Percentiles rank a stretch among this genome's conserved stretches.
phyloP scores from a whole-genome alignment of 2,888 invertebrate genomes.

The Metellina segmentata region DNA sequence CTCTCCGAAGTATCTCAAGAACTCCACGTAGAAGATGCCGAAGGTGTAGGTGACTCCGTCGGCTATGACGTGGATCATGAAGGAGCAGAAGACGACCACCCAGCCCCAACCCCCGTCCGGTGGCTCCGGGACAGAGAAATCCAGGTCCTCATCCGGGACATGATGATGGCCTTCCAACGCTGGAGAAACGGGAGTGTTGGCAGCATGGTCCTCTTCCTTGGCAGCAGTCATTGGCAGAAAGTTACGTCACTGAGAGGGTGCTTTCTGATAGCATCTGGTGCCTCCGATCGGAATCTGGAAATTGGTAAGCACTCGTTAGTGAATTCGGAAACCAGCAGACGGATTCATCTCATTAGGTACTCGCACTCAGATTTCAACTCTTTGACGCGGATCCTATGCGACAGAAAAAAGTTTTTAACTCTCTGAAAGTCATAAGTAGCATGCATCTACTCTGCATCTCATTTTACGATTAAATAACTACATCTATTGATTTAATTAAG shows the following conservation, averaged over 20 bases:
- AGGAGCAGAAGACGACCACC: slow-evolving; percentile 95
- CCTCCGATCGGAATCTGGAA: slow-evolving; percentile 12
- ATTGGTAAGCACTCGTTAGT: background rate
- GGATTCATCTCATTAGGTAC: background rate
- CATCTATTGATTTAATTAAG: no score
- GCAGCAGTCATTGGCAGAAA: slow-evolving; percentile 48
- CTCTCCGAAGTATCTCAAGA: slow-evolving; percentile 89
- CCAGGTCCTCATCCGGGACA: slow-evolving; percentile 47
- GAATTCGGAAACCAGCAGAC: background rate
- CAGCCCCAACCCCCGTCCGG: slow-evolving; percentile 98
- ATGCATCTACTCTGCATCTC: no score
- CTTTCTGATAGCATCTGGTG: background rate
- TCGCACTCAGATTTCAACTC: background rate
- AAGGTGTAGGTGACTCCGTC: slow-evolving; percentile 99
- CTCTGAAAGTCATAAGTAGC: no score
- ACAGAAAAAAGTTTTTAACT: no score
- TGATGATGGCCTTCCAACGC: slow-evolving; percentile 13
- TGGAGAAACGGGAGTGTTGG: background rate
- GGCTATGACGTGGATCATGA: slow-evolving; percentile 95
- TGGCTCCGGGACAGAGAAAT: slow-evolving; percentile 70
- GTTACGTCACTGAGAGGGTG: background rate
- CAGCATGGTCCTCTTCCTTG: slow-evolving; percentile 32
- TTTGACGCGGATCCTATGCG: no score
- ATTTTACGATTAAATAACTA: no score
- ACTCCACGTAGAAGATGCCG: slow-evolving; percentile 93